Base-by-base conservation (phyloP, 2,888 invertebrate species). In the Drosophila fulvimacula region DNA sequence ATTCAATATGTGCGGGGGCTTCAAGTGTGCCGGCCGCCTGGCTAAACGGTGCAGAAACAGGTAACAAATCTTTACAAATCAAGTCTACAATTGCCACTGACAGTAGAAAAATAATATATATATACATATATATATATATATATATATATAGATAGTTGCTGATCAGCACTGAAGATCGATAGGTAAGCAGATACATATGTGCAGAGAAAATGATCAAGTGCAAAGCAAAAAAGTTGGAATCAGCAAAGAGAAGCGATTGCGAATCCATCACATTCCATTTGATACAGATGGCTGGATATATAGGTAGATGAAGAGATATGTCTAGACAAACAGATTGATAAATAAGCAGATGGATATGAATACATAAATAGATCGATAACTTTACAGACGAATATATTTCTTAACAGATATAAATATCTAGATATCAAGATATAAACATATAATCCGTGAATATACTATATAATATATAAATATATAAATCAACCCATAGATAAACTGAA, bases 11-110 rank as follows among this genome's bases (percentile, higher is more conserved):
- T 34, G 69, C 71, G 73, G 76, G 64, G 73, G 76, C 73, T 64
- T 73, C 73, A 76, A 73, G 64, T 57, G 72, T 21, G 34, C 51
- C 34, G 15, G 51, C 49, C 70, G 76, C 77, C 76, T 34, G 36
- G 56, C 76, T 19, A 56, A 69, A 46, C 51, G 41, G 17, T 41
- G 34, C 44, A 24, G 41, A 52, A 71, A 73, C 73, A 76, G 72
- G 76, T 76, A 70, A 76, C 51, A 42, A 19, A 30, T 59, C 56
- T 56, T 27, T 4, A 53, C 51, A 42, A 21, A 61, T 69, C 60
- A 32, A 41, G 19, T 36, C 51, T 19, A 17, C 53, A 27, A 59
- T 59, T 19, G 13, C 41, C 48, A 5, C 38, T 24, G 38, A 53
- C 38, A 17, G 24, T 4, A 38, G 17, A 17, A 15, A 36, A 11